Conservation (phyloP, 2,113 vertebrate genomes). For the Peucedramus taeniatus region DNA sequence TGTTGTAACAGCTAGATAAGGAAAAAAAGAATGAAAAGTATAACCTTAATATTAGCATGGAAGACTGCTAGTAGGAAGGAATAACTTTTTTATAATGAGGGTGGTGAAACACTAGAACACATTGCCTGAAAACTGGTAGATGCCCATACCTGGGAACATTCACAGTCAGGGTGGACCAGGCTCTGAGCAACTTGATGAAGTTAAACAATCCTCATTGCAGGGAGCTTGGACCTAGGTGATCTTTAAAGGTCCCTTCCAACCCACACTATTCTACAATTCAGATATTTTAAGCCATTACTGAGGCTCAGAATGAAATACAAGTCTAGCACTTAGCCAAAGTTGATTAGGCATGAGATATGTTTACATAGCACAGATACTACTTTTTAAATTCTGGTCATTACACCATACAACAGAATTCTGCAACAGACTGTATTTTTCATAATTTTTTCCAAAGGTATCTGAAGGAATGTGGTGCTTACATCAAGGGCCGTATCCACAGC, state of each 20-base stretch:
- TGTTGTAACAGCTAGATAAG: not conserved
- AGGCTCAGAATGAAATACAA: not conserved
- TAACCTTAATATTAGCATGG: not conserved
- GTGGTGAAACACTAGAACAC: not conserved
- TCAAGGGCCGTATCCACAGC: not conserved
- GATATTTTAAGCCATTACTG: not conserved
- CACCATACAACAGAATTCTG: not conserved
- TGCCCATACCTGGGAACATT: not conserved
- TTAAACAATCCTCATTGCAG: fast-evolving
- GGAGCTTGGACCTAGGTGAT: not conserved
- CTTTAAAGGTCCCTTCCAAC: not conserved
- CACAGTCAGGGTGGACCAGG: not conserved
- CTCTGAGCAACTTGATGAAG: not conserved
- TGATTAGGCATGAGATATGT: not conserved
- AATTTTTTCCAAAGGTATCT: not conserved
- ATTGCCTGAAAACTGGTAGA: not conserved
- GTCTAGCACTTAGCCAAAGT: not conserved
- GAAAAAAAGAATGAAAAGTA: not conserved
- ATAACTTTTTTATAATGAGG: not conserved
- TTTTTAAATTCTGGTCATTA: not conserved
- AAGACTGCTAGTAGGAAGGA: not conserved
- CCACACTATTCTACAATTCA: not conserved
- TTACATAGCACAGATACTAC: not conserved
- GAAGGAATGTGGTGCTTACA: not conserved
- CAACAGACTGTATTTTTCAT: not conserved